Evolutionary conservation across 2,797 vertebrate genomes (phyloP).

Genomic region (Mareca penelope): DNA sequence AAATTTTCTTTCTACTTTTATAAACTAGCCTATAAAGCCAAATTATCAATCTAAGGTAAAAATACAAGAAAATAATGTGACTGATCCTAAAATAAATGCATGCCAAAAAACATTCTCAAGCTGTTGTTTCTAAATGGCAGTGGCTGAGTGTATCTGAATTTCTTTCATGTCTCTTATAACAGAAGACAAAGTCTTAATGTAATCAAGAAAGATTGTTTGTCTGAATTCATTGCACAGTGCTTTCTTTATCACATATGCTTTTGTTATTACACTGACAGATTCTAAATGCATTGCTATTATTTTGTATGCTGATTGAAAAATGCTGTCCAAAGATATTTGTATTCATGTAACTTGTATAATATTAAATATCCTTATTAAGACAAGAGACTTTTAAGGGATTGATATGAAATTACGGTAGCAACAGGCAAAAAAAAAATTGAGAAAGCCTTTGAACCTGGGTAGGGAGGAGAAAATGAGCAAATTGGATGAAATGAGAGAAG

Average conservation of each 20-base stretch:
- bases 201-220: background rate
- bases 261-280: background rate
- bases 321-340: background rate
- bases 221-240: background rate
- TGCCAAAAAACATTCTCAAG: background rate
- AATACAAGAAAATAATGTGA: background rate
- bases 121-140: background rate
- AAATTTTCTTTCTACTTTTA: background rate
- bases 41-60: background rate
- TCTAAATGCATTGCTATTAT: background rate
- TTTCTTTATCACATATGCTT: background rate
- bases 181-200: background rate
- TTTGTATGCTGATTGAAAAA: background rate
- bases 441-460: background rate
- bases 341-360: background rate
- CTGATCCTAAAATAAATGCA: background rate
- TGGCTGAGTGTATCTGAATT: background rate
- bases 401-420: background rate
- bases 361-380: background rate
- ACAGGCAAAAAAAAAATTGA: background rate
- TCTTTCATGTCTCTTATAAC: background rate
- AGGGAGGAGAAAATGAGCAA: background rate
- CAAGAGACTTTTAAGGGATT: background rate
- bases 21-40: background rate
- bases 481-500: background rate